Evolutionary conservation across 1,140 invertebrate genomes (phyloP), one percentile per base, ranked within the genome.

Genomic region (Drosophila bocki): DNA sequence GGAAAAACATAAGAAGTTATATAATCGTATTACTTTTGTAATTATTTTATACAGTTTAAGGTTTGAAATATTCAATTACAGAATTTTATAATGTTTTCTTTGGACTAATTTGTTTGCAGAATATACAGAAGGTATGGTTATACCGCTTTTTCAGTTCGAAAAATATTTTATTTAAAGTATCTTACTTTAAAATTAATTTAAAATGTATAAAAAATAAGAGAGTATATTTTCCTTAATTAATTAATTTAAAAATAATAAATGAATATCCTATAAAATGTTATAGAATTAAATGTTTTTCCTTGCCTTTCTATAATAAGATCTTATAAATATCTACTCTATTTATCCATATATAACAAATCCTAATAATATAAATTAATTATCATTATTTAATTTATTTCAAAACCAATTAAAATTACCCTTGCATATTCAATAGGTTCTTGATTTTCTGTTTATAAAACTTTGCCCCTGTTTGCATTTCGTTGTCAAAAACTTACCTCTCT

Each of bases 401-500:
- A 39, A 22, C 53, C 33, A 26, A 56, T 56, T 56, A 56, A 56
- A 56, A 39, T 22, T 39, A 15, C 3, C 35, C 53, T 22, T 56
- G 19, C 8, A n/a, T 56, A 26, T 56, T 56, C 35, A 56, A 56
- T 56, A 26, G 53, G 13, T 54, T 54, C 53, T 54, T 26, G 53
- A 56, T 56, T 56, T 39, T 39, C 35, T 39, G 35, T 56, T 39
- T 56, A 56, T 39, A 39, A 54, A 56, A 63, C 22, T 53, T 42
- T 32, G 61, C 29, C 26, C 11, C 29, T 32, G 48, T 45, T 45
- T 67, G 19, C 12, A 17, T 54, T 75, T 9, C 39, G 53, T 45
- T 57, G 56, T 56, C 35, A 53, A 45, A 54, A 80, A 83, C 85
- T 87, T 84, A 87, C 84, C 85, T 56, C 33, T 22, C 41, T 6